These are phyloP conservation scores for Leuciscus waleckii DNA, from an alignment of 2,797 vertebrate species.

Conservation along the genomic window DNA sequence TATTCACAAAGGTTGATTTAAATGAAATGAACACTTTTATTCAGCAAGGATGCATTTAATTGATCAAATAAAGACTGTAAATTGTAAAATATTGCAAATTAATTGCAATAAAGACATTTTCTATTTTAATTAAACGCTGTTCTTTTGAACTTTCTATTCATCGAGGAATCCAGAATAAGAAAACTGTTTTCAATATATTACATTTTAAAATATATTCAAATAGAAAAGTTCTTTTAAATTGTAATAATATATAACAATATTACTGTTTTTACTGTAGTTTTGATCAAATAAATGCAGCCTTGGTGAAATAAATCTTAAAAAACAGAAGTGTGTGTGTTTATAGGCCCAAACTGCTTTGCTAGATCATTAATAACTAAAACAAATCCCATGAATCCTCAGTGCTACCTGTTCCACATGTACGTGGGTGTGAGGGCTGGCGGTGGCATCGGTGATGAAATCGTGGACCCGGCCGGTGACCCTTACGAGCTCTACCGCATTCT, in stretches of 20 bases:
- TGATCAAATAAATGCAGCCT: not conserved
- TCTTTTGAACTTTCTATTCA: not conserved
- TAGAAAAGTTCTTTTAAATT: not conserved
- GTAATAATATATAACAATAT: not conserved
- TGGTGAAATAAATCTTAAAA: not conserved
- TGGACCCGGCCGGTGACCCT: conserved; percentile 96
- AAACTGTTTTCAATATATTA: not conserved
- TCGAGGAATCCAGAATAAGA: not conserved
- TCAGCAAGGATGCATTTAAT: not conserved
- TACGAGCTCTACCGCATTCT: conserved; percentile 98
- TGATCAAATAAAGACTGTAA: not conserved
- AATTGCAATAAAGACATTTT: not conserved
- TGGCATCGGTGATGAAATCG: conserved; percentile 96
- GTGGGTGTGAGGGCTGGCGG: conserved; percentile 97
- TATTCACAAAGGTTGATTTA: too few relatives aligned
- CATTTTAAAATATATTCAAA: not conserved
- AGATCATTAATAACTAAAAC: not conserved
- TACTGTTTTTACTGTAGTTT: not conserved
- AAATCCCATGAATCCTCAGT: conserved; percentile 78
- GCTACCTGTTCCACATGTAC: conserved; percentile 99
- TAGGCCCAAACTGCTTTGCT: not conserved
- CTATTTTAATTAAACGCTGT: not conserved
- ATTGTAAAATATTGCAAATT: too few relatives aligned
- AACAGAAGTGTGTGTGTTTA: not conserved
- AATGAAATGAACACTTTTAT: not conserved